Evolutionary conservation across 2,113 vertebrate species (phyloP), one percentile per base, ranked within the genome.

Genomic region (Marmota flaviventris): DNA sequence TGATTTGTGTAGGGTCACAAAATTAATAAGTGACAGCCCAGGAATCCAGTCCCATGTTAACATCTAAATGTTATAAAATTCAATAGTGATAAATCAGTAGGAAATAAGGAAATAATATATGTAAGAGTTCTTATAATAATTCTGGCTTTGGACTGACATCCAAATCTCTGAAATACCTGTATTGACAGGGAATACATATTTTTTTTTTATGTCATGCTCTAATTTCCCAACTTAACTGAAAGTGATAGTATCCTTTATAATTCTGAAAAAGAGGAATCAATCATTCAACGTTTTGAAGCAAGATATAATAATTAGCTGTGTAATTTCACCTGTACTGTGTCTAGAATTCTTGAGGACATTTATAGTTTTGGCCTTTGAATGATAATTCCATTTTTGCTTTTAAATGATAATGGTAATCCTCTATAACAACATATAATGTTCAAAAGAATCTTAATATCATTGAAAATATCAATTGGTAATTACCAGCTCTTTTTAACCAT

Each of bases 291-390:
- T 75, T 70, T 76, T 77, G 63, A 86, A 83, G 58, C 2, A 48
- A 87, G 65, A 32, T 42, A 17, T 77, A 51, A 61, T 72, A 93
- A 91, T 83, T 89, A 81, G 51, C 18, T 89, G 4, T 42, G 25
- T 73, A 65, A 87, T 69, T 93, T 53, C 29, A 37, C 82, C 22
- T 85, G 32, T 17, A 69, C 61, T 77, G 9, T 42, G 18, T 82
- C 58, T 69, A 48, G 53, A 91, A 85, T 93, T 76, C 76, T 90
- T 90, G 92, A n/a, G 37, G 58, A 69, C 39, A 85, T 69, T 93
- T 87, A 70, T 22, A 63, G 70, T 94, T 37, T 94, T 86, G 20
- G 42, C 34, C 20, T 89, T 92, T 72, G 83, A 92, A 61, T 78
- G 69, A 89, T 12, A 87, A 61, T 78, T 83, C 48, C 5, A 65